Conservation (phyloP, 2,888 invertebrate genomes). For the Osmoderma eremita region DNA sequence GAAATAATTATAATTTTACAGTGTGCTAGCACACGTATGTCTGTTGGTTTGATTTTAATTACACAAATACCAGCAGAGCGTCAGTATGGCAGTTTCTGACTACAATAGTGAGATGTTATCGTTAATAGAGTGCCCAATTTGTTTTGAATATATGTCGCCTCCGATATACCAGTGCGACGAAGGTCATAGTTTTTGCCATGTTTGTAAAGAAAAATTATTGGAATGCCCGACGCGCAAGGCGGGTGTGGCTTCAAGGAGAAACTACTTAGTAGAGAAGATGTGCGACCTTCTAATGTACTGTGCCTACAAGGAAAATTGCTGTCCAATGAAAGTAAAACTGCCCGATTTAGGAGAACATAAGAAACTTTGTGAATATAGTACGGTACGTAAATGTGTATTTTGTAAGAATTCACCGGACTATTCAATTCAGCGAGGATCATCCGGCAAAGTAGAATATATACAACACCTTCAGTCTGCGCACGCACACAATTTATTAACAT, state of each 20-base stretch:
- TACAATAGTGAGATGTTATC: conserved; percentile 30
- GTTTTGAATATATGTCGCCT: conserved; percentile 57
- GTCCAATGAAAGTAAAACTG: neutral
- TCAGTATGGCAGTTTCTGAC: too few species aligned
- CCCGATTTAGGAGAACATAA: neutral
- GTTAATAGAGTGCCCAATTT: conserved; percentile 57
- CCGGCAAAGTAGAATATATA: too few species aligned
- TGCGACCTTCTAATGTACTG: conserved; percentile 54
- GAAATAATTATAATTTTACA: too few species aligned
- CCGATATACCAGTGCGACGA: conserved; percentile 58
- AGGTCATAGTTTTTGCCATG: conserved; percentile 56
- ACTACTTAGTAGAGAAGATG: conserved; percentile 55
- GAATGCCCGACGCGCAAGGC: conserved; percentile 56
- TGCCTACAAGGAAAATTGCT: neutral
- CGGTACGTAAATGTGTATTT: too few species aligned
- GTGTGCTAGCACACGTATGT: too few species aligned
- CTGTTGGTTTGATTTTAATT: too few species aligned
- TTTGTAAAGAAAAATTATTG: conserved; percentile 51
- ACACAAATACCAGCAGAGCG: too few species aligned
- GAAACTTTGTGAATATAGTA: neutral
- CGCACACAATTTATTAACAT: too few species aligned
- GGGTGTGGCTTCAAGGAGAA: conserved; percentile 53
- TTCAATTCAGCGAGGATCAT: too few species aligned
- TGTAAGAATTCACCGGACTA: too few species aligned
- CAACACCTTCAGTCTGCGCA: too few species aligned